Evolutionary conservation across 2,888 invertebrate genomes (phyloP).

Genomic region (Allolobophora icterica): DNA sequence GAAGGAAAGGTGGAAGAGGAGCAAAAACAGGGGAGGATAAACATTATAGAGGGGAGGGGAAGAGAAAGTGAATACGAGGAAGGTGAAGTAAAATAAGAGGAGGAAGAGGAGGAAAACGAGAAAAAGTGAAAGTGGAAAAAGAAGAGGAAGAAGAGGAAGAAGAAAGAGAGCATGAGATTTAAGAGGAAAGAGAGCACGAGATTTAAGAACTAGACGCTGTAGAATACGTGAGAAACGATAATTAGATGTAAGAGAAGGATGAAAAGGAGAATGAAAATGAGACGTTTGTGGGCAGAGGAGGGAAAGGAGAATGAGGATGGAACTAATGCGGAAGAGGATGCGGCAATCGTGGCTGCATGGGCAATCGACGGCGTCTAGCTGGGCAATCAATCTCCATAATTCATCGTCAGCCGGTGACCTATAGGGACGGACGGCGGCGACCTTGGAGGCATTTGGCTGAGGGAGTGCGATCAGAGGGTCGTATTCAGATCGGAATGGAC

Average conservation of each 20-base stretch:
- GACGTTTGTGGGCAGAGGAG: neutral
- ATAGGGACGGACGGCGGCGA: neutral
- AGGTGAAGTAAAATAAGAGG: neutral
- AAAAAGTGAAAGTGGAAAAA: neutral
- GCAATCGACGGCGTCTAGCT: neutral
- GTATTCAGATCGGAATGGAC: too few species aligned
- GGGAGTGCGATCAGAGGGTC: neutral
- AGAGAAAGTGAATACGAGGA: neutral
- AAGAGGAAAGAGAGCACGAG: neutral
- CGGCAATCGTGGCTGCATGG: neutral
- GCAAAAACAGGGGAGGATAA: neutral
- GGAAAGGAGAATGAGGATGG: neutral
- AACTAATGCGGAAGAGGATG: slow-evolving; percentile 3
- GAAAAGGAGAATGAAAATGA: neutral
- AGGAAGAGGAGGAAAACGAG: neutral
- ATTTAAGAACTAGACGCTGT: too few species aligned
- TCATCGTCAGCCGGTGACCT: neutral
- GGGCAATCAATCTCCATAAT: neutral
- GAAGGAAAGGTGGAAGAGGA: neutral
- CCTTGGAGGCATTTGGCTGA: neutral
- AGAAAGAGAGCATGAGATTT: neutral
- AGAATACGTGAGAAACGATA: neutral
- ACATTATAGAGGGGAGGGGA: too few species aligned
- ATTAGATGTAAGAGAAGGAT: neutral
- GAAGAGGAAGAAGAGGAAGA: neutral